These are phyloP conservation scores for Triplophysa bombifrons DNA, from an alignment of 2,797 vertebrate species.

Conservation along the genomic window DNA sequence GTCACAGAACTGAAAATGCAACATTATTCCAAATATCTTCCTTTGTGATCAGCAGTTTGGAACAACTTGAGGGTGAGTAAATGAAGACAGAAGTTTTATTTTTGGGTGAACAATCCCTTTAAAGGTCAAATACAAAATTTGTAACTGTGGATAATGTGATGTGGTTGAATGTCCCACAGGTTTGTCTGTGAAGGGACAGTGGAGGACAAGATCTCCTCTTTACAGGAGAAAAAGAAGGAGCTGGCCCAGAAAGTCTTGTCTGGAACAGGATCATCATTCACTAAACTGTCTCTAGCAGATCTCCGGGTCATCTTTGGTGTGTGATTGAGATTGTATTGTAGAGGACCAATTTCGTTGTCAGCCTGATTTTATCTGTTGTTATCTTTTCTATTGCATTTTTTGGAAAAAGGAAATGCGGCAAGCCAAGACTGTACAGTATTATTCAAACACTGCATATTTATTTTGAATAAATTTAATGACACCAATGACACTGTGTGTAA, in stretches of 20 bases:
- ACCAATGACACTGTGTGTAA: background rate
- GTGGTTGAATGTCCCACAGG: constrained; percentile 66
- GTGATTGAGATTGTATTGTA: constrained; percentile 16
- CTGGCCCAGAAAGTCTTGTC: constrained; percentile 90
- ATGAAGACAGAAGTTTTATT: too few species aligned
- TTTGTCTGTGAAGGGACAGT: constrained; percentile 92
- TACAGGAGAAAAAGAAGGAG: constrained; percentile 90
- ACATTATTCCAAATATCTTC: too few species aligned
- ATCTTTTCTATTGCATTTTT: background rate
- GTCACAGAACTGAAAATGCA: too few species aligned
- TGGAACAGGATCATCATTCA: constrained; percentile 79
- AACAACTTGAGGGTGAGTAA: too few species aligned
- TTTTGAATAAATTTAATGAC: background rate
- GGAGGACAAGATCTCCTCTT: constrained; percentile 90
- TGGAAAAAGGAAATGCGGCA: too few species aligned
- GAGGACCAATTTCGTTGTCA: background rate
- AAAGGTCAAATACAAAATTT: too few species aligned
- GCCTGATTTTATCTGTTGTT: background rate
- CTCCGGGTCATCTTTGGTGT: constrained; percentile 81
- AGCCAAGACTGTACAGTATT: background rate
- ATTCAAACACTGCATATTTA: background rate
- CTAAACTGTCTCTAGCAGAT: constrained; percentile 82
- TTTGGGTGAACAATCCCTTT: too few species aligned
- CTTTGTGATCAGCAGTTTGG: too few species aligned
- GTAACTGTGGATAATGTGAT: background rate